Evolutionary conservation across 2,888 invertebrate species (phyloP).

Genomic region (Thymelicus acteon): DNA sequence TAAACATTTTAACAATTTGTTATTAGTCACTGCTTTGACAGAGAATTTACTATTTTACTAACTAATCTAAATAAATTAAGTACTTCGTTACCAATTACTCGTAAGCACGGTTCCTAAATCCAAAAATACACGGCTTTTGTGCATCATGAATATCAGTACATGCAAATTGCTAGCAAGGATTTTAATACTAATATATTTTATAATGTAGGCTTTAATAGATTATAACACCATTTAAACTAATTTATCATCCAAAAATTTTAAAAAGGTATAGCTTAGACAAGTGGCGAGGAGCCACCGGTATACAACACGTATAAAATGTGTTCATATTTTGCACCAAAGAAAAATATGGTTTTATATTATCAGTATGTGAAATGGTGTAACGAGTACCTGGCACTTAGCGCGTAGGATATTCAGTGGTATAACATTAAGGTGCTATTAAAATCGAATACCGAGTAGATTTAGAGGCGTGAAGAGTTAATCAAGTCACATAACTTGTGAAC

Average conservation of each 20-base stretch:
- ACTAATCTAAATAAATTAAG: neutral
- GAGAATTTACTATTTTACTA: constrained; percentile 2
- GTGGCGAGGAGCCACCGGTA: neutral
- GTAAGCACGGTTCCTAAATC: constrained; percentile 6
- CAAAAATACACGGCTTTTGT: neutral
- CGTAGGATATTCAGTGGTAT: constrained; percentile 5
- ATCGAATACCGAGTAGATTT: constrained; percentile 6
- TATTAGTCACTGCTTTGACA: neutral
- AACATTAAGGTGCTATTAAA: constrained; percentile 22
- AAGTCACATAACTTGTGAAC: neutral
- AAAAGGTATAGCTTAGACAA: neutral
- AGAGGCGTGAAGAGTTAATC: neutral
- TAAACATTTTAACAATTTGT: neutral
- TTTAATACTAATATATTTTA: too few species aligned
- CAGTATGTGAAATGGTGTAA: neutral
- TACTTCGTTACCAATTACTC: constrained; percentile 6
- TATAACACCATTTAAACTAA: too few species aligned
- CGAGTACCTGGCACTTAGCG: constrained; percentile 24
- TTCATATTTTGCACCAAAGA: constrained; percentile 1
- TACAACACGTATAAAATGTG: neutral
- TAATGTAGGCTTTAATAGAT: too few species aligned
- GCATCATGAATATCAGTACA: neutral
- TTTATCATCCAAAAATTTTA: too few species aligned
- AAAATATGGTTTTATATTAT: neutral
- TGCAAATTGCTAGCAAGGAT: too few species aligned